A percentile compares a stretch with the other conserved stretches of the same genome.
These are phyloP conservation scores for Fukomys damarensis DNA, from an alignment of 2,113 vertebrate genomes.

Conservation along the genomic window DNA sequence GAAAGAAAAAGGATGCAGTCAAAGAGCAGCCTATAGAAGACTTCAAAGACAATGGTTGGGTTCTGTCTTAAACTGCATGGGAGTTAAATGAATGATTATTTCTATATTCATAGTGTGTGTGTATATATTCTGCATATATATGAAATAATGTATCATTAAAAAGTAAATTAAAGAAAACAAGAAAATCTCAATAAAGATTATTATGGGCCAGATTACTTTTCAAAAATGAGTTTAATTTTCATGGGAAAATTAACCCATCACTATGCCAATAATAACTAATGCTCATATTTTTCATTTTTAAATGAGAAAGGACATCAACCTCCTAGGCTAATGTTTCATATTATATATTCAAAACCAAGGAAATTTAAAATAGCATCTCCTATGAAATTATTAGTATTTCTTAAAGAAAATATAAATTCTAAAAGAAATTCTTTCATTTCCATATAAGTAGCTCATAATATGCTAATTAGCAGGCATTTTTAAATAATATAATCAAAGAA, in stretches of 20 bases:
- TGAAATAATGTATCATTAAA: not conserved
- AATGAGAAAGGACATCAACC: not conserved
- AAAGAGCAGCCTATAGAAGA: not conserved
- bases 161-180: not conserved
- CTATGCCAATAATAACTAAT: not conserved
- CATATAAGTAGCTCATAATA: not conserved
- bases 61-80: accelerated
- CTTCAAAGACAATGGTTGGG: accelerated
- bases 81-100: accelerated
- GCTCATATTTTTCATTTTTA: not conserved
- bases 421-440: not conserved
- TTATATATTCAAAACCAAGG: not conserved
- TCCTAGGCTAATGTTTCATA: not conserved
- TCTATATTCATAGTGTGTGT: not conserved
- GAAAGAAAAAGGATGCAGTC: not conserved
- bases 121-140: too few relatives aligned
- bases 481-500: not conserved
- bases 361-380: not conserved
- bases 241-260: not conserved
- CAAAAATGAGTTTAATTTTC: not conserved
- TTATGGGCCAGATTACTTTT: not conserved
- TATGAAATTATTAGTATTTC: not conserved
- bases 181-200: not conserved
- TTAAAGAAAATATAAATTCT: not conserved
- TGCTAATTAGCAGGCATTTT: not conserved